These are phyloP conservation scores for Brachyistius frenatus DNA, from an alignment of 2,113 vertebrate genomes.

Conservation along the genomic window DNA sequence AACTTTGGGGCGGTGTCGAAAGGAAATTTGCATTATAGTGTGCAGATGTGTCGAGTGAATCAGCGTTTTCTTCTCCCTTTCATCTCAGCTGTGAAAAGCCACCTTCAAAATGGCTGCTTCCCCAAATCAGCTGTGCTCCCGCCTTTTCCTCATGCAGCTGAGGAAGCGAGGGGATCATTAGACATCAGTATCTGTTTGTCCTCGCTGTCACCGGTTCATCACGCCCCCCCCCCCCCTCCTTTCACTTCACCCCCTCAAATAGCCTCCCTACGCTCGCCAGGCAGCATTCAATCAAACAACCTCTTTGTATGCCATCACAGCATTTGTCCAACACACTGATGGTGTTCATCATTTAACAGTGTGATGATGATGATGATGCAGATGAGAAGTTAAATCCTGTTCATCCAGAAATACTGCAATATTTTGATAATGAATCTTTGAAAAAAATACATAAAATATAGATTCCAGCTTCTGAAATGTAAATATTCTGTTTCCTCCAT, in stretches of 20 bases:
- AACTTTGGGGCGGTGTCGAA: conserved; percentile 38
- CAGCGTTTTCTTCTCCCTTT: conserved; percentile 49
- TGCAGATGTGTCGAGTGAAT: conserved; percentile 69
- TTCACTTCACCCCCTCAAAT: conserved; percentile 39
- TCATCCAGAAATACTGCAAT: too few species aligned
- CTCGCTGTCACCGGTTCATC: conserved; percentile 44
- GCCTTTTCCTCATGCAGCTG: conserved; percentile 59
- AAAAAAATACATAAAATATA: too few species aligned
- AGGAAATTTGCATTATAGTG: conserved; percentile 26
- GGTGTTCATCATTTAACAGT: neutral
- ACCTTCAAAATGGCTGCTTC: conserved; percentile 65
- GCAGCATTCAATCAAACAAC: conserved; percentile 7
- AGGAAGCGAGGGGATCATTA: conserved; percentile 68
- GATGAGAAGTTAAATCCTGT: neutral
- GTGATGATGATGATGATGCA: too few species aligned
- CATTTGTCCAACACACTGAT: conserved; percentile 13
- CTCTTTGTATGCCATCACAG: neutral
- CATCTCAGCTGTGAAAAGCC: conserved; percentile 52
- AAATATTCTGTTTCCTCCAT: too few species aligned
- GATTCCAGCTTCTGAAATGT: too few species aligned
- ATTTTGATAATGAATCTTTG: too few species aligned
- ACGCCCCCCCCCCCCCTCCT: conserved; percentile 17
- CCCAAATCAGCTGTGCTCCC: conserved; percentile 41
- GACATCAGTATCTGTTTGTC: conserved; percentile 65
- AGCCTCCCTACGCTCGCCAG: conserved; percentile 4